A percentile compares a stretch with the other conserved stretches of the same genome.
phyloP scores from a whole-genome alignment of 2,113 vertebrate species.

The Hippocampus comes region DNA sequence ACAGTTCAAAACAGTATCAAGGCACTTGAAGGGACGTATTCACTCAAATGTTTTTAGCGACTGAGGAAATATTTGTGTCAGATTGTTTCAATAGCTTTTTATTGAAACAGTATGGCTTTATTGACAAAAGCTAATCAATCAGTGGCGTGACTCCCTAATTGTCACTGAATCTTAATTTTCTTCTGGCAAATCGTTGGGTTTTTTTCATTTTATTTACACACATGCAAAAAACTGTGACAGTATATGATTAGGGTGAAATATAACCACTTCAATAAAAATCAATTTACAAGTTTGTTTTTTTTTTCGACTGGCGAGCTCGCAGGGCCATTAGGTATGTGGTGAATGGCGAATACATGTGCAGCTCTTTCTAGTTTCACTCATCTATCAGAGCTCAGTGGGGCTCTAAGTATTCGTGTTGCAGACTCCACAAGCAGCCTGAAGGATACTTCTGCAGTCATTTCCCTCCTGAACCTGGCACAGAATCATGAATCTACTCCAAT shows the following conservation, averaged over 20 bases:
- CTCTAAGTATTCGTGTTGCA: conserved; percentile 16
- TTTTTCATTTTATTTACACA: not conserved
- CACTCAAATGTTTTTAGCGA: not conserved
- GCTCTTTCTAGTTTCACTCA: conserved; percentile 13
- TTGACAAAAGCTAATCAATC: too few relatives aligned
- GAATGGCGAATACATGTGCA: conserved; percentile 27
- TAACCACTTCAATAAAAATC: not conserved
- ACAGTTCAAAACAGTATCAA: not conserved
- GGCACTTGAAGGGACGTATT: not conserved
- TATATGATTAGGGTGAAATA: not conserved
- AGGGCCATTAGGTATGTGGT: conserved; percentile 24
- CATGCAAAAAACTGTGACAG: not conserved
- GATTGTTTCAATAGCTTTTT: not conserved
- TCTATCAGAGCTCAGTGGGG: conserved; percentile 25
- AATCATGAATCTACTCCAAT: conserved; percentile 28
- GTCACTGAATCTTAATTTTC: too few relatives aligned
- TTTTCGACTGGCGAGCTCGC: conserved; percentile 1
- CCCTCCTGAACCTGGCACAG: conserved; percentile 16
- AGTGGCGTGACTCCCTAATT: too few relatives aligned
- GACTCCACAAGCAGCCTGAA: conserved; percentile 30
- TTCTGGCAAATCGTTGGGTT: too few relatives aligned
- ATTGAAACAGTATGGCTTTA: not conserved
- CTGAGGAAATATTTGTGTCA: not conserved
- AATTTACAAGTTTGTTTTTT: not conserved
- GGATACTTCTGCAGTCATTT: conserved; percentile 29